Percentiles rank a stretch among this genome's conserved stretches.
Conservation (phyloP, 2,113 vertebrate genomes). For the Fulica atra region DNA sequence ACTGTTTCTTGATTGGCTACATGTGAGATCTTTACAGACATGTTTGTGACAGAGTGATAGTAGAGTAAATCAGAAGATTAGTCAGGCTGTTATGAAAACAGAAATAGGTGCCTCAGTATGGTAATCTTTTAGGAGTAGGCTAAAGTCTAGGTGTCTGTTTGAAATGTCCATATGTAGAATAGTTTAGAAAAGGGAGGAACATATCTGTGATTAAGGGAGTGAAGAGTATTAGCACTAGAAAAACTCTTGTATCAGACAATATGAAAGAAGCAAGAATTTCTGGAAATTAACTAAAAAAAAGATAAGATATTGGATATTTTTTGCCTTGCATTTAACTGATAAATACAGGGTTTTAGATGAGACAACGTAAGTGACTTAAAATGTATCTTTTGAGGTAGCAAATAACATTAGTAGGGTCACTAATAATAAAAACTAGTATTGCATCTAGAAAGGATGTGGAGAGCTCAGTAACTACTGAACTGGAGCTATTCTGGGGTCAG, state of each 20-base stretch:
- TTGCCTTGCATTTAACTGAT: not conserved
- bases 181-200: not conserved
- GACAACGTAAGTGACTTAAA: not conserved
- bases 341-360: not conserved
- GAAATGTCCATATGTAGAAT: not conserved
- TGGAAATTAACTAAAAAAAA: not conserved
- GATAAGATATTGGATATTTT: not conserved
- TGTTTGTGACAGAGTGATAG: not conserved
- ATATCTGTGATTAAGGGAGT: not conserved
- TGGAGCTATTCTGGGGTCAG: not conserved
- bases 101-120: not conserved
- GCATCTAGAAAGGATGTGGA: not conserved
- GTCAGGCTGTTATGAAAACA: not conserved
- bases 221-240: not conserved
- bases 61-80: not conserved
- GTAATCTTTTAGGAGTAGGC: not conserved
- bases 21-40: not conserved
- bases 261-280: not conserved
- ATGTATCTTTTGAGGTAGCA: not conserved
- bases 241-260: not conserved
- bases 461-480: not conserved
- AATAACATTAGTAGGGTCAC: not conserved
- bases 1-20: not conserved
- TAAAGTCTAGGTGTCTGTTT: not conserved
- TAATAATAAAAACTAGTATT: not conserved